Evolutionary conservation across 2,797 vertebrate genomes (phyloP).

Genomic region (Taeniopygia guttata): DNA sequence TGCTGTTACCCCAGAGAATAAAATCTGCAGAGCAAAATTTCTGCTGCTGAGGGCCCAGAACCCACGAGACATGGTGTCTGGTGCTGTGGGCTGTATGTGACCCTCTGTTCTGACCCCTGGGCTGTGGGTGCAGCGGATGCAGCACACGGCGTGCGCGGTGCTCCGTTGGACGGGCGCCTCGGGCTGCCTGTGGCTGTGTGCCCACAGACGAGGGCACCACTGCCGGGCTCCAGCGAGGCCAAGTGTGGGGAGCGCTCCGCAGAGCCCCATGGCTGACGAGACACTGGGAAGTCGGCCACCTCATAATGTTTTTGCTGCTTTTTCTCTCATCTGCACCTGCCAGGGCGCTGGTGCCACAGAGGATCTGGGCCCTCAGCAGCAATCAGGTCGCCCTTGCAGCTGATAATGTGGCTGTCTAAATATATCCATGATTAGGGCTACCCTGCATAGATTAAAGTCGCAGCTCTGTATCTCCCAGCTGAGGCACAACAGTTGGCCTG

Average conservation of each 20-base stretch:
- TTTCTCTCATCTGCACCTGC: neutral
- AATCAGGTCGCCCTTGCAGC: neutral
- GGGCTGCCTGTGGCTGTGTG: neutral
- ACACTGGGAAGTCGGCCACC: neutral
- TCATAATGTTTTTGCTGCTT: neutral
- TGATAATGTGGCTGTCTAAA: constrained; percentile 49
- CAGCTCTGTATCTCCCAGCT: constrained; percentile 22
- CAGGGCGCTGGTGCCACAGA: neutral
- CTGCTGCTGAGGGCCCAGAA: neutral
- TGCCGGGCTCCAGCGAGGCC: neutral
- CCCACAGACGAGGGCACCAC: neutral
- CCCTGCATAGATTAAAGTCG: constrained; percentile 38
- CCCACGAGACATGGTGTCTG: neutral
- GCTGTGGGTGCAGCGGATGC: neutral
- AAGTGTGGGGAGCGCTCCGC: neutral
- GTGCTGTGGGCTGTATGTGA: neutral
- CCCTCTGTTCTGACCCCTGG: neutral
- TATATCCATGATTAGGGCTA: constrained; percentile 36
- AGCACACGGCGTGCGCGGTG: neutral
- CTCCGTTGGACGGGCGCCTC: neutral
- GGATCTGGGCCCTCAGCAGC: neutral
- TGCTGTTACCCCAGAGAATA: neutral
- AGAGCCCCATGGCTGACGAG: neutral
- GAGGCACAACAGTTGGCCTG: constrained; percentile 7
- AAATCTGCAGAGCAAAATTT: neutral